These are phyloP conservation scores for Pterostichus niger DNA, from an alignment of 2,888 invertebrate species.

Conservation along the genomic window DNA sequence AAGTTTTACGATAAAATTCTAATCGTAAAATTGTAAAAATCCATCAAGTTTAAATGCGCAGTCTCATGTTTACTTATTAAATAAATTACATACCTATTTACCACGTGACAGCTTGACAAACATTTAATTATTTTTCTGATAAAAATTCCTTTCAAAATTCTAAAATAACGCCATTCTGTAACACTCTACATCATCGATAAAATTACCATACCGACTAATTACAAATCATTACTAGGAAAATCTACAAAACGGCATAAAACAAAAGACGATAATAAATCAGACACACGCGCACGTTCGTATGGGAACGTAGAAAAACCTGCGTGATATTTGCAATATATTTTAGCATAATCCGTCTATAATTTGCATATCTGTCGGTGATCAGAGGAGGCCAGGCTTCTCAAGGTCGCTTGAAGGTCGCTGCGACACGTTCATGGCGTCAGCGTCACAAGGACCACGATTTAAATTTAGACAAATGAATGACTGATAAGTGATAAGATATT, in stretches of 20 bases:
- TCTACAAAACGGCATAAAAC: conserved; percentile 24
- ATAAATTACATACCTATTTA: too few relatives aligned
- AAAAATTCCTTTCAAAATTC: neutral
- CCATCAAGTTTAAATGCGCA: too few relatives aligned
- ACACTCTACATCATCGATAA: conserved; percentile 12
- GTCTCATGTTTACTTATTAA: too few relatives aligned
- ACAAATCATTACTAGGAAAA: conserved; percentile 19
- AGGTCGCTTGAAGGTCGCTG: conserved; percentile 27
- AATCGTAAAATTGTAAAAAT: too few relatives aligned
- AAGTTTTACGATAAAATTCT: too few relatives aligned
- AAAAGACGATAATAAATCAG: conserved; percentile 33
- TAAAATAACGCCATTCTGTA: neutral
- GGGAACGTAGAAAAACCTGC: conserved; percentile 34
- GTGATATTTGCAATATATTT: conserved; percentile 34
- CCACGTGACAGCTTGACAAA: too few relatives aligned
- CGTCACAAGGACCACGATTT: conserved; percentile 21
- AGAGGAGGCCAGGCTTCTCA: conserved; percentile 9
- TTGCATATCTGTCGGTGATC: conserved; percentile 48
- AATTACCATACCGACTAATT: conserved; percentile 28
- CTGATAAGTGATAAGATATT: conserved; percentile 30
- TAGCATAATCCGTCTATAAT: conserved; percentile 33
- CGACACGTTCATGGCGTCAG: conserved; percentile 3
- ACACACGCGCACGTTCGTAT: neutral
- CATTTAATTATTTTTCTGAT: too few relatives aligned
- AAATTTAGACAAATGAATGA: conserved; percentile 24